A percentile compares a stretch with the other conserved stretches of the same genome.
Evolutionary conservation across 2,888 invertebrate species (phyloP).

Genomic region (Toxonevra muliebris): DNA sequence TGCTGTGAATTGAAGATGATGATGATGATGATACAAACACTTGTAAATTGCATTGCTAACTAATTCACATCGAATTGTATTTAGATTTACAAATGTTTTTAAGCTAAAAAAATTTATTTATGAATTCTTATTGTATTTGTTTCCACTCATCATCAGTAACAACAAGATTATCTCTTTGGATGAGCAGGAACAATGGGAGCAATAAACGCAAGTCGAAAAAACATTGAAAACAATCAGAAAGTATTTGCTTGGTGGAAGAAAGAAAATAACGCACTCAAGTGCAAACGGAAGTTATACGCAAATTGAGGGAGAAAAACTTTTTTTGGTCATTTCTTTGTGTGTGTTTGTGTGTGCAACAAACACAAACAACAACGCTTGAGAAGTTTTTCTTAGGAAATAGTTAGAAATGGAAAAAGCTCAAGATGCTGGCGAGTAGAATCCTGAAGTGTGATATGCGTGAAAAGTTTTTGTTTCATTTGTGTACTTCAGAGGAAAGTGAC

Average conservation of each 20-base stretch:
- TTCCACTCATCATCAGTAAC: constrained; percentile 16
- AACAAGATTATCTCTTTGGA: constrained; percentile 5
- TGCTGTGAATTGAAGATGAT: no score
- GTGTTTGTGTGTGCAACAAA: constrained; percentile 5
- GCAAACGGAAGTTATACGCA: constrained; percentile 38
- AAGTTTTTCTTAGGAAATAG: constrained; percentile 10
- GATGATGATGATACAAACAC: no score
- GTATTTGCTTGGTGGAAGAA: background rate
- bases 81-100: background rate
- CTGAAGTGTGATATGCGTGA: constrained; percentile 34
- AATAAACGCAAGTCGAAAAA: background rate
- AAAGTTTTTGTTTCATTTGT: constrained; percentile 27
- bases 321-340: constrained; percentile 21
- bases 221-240: background rate
- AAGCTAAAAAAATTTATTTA: constrained; percentile 21
- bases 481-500: constrained; percentile 28
- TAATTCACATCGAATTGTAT: constrained; percentile 4
- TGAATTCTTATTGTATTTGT: constrained; percentile 18
- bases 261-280: constrained; percentile 32
- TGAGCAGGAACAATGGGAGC: constrained; percentile 27
- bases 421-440: background rate
- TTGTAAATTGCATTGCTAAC: background rate
- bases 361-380: constrained; percentile 9
- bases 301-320: constrained; percentile 30
- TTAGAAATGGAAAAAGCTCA: background rate